Percentiles rank a stretch among this genome's conserved stretches.
Evolutionary conservation across 2,797 vertebrate species (phyloP).

Genomic region (Austrolebias charrua): DNA sequence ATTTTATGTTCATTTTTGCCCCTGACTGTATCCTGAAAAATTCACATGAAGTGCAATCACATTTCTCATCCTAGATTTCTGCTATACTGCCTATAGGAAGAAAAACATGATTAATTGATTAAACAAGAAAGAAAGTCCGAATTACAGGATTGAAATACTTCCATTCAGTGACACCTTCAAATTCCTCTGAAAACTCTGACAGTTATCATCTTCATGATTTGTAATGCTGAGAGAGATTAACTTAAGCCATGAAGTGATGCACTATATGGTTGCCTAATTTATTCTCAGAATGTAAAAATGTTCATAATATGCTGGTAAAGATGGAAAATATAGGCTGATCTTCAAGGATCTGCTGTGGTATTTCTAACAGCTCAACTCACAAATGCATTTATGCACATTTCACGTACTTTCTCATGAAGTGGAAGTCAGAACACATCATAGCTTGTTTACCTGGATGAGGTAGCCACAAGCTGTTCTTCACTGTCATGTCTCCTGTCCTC

Average conservation of each 20-base stretch:
- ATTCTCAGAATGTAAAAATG: neutral
- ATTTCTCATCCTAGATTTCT: constrained; percentile 6
- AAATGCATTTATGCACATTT: neutral
- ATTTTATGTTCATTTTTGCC: neutral
- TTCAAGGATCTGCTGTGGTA: neutral
- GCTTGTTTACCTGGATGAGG: neutral
- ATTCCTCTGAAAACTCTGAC: neutral
- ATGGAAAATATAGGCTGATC: neutral
- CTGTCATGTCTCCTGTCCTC: neutral
- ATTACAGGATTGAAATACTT: neutral
- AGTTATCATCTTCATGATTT: neutral
- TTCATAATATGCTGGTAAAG: neutral
- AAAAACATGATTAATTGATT: constrained; percentile 2
- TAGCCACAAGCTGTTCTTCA: neutral
- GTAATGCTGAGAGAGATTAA: too few species aligned
- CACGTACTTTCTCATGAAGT: neutral
- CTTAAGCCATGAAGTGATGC: too few species aligned
- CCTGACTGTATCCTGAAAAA: neutral
- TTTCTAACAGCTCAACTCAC: neutral
- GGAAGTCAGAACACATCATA: constrained; percentile 13
- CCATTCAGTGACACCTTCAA: neutral
- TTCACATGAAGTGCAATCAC: constrained; percentile 24
- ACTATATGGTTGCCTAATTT: neutral
- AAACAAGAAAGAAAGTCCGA: too few species aligned
- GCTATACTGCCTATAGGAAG: neutral